These are phyloP conservation scores for Mobula hypostoma DNA, from an alignment of 2,113 vertebrate genomes.

Conservation along the genomic window DNA sequence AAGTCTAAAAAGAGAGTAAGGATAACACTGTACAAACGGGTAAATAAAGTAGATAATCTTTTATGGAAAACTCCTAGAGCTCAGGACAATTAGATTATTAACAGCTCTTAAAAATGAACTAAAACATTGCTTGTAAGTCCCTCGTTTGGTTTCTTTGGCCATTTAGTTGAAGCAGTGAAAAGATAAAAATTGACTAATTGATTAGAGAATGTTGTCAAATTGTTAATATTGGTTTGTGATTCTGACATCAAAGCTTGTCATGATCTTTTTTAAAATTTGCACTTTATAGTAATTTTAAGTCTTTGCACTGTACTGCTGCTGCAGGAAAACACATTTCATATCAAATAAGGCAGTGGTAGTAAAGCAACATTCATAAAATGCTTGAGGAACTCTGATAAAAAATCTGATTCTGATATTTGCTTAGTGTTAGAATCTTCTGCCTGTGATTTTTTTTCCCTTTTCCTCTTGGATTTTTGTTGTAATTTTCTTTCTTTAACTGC, in stretches of 20 bases:
- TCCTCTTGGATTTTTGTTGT: conserved; percentile 14
- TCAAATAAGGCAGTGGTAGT: too few species aligned
- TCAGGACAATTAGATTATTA: not conserved
- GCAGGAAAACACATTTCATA: too few species aligned
- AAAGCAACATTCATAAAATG: too few species aligned
- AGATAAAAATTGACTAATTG: not conserved
- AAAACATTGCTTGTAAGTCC: not conserved
- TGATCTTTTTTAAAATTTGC: too few species aligned
- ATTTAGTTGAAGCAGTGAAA: not conserved
- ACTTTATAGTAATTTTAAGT: not conserved
- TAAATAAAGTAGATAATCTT: not conserved
- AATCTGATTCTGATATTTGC: too few species aligned
- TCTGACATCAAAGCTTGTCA: not conserved
- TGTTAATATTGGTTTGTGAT: not conserved
- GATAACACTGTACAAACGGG: not conserved
- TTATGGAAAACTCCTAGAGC: not conserved
- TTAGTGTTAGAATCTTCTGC: not conserved
- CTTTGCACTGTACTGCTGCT: too few species aligned
- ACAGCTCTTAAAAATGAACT: not conserved
- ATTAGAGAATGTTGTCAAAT: not conserved
- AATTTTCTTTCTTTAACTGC: not conserved
- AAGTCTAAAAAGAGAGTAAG: not conserved
- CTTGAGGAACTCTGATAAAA: too few species aligned
- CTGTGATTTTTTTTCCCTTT: not conserved
- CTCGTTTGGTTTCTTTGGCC: not conserved